Base-by-base conservation (phyloP, 2,113 vertebrate genomes). In the Burhinus oedicnemus region DNA sequence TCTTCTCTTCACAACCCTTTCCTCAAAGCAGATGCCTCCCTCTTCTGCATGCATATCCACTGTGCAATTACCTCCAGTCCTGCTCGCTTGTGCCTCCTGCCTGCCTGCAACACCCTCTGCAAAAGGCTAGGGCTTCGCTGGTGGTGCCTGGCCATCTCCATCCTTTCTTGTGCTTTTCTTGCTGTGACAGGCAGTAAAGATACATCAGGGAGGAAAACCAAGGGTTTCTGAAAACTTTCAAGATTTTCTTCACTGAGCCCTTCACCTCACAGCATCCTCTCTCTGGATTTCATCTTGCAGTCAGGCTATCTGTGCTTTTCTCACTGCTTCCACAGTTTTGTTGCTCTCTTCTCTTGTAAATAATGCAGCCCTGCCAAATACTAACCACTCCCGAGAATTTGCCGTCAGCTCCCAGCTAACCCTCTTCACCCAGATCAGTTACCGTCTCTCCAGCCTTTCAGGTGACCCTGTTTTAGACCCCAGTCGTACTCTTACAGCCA, bases 91-190 rank as follows among this genome's bases (percentile, higher is more conserved):
- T 60, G 10, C 20, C 29, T 71, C 29, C 20, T 52, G 62, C 27
- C 26, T 76, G 47, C 25, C 30, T 7, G 1, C 65, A 72, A 34
- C 23, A 52, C 19, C 23, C 14, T 38, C 32, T n/a, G 17, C 4
- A 8, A 58, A 45, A 13, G 10, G 6, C 0, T 2, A 55, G 22
- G n/a, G 10, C 36, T 81, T 74, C 3, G 2, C 49, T 71, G n/a
- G 11, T 25, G 40, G 15, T 22, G 15, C 22, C 47, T 36, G 12
- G 13, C 29, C 23, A n/a, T 8, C 55, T 44, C 45, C 36, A 55
- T 11, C 22, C 11, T 5, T 49, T 40, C 34, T 66, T 44, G 6
- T 44, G 38, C 29, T 70, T 94, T 52, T 76, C 49, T 47, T 54
- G 18, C 44, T 40, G 18, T 42, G 15, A 36, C 40, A 72, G 26